Evolutionary conservation across 2,888 invertebrate species (phyloP).

Genomic region (Clivina fossor): DNA sequence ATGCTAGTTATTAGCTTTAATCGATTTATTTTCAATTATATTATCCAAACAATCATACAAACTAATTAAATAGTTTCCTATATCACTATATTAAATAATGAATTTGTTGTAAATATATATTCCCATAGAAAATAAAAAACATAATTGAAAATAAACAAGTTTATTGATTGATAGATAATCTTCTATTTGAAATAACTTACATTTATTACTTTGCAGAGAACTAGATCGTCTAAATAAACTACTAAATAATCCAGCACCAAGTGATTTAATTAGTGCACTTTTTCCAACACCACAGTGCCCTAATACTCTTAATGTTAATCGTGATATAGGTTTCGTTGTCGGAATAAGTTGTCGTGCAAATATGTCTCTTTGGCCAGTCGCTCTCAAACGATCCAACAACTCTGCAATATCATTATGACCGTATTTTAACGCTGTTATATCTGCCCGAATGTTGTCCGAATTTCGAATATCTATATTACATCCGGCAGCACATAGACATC

Average conservation of each 20-base stretch:
- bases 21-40: too few species aligned
- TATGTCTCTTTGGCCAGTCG: slow-evolving; percentile 54
- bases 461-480: slow-evolving; percentile 69
- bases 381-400: slow-evolving; percentile 65
- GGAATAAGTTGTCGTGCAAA: slow-evolving; percentile 63
- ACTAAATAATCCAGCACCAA: slow-evolving; percentile 68
- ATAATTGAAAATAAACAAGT: too few species aligned
- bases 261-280: slow-evolving; percentile 64
- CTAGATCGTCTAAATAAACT: slow-evolving; percentile 65
- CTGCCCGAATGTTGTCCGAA: slow-evolving; percentile 71
- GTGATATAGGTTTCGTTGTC: slow-evolving; percentile 58
- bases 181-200: slow-evolving; percentile 44
- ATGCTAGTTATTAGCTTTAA: too few species aligned
- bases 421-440: slow-evolving; percentile 75
- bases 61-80: too few species aligned
- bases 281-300: slow-evolving; percentile 76
- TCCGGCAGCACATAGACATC: slow-evolving; percentile 69
- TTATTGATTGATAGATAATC: too few species aligned
- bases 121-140: too few species aligned
- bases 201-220: slow-evolving; percentile 53
- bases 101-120: too few species aligned
- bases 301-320: slow-evolving; percentile 69
- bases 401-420: slow-evolving; percentile 70
- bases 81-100: too few species aligned
- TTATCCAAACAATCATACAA: too few species aligned